phyloP scores from a whole-genome alignment of 2,113 vertebrate genomes.

The Spea bombifrons region DNA sequence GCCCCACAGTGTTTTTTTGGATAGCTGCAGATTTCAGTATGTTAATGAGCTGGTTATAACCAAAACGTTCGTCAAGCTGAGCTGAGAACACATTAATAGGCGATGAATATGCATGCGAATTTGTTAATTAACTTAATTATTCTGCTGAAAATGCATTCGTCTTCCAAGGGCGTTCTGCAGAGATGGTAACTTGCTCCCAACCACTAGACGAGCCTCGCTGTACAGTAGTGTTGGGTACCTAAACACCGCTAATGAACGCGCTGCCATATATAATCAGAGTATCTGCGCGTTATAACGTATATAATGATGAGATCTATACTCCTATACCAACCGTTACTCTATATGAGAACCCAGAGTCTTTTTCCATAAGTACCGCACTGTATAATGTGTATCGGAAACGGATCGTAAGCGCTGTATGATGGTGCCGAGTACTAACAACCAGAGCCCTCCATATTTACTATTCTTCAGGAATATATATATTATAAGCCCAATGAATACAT shows the following conservation, averaged over 20 bases:
- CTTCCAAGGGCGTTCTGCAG: slow-evolving; percentile 99
- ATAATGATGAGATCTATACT: too few species aligned
- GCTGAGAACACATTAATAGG: slow-evolving; percentile 97
- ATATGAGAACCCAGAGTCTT: too few species aligned
- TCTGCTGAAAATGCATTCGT: slow-evolving; percentile 99
- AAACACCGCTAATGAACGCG: not conserved
- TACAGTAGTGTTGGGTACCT: slow-evolving; percentile 16
- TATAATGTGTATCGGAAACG: not conserved
- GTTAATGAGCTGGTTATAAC: slow-evolving; percentile 98
- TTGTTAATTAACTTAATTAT: slow-evolving; percentile 99
- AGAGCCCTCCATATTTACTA: too few species aligned
- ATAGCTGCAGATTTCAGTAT: slow-evolving; percentile 91
- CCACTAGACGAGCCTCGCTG: slow-evolving; percentile 30
- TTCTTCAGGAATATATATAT: not conserved
- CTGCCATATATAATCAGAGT: not conserved
- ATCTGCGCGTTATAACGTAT: not conserved
- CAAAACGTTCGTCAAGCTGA: slow-evolving; percentile 97
- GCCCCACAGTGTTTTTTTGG: slow-evolving; percentile 62
- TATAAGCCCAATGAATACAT: slow-evolving; percentile 64
- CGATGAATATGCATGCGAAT: slow-evolving; percentile 88
- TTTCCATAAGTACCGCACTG: not conserved
- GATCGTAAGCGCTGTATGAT: not conserved
- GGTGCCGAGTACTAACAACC: not conserved
- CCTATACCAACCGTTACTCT: too few species aligned
- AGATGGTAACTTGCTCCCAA: slow-evolving; percentile 92